phyloP scores from a whole-genome alignment of 2,113 vertebrate genomes.

The Chroicocephalus ridibundus region DNA sequence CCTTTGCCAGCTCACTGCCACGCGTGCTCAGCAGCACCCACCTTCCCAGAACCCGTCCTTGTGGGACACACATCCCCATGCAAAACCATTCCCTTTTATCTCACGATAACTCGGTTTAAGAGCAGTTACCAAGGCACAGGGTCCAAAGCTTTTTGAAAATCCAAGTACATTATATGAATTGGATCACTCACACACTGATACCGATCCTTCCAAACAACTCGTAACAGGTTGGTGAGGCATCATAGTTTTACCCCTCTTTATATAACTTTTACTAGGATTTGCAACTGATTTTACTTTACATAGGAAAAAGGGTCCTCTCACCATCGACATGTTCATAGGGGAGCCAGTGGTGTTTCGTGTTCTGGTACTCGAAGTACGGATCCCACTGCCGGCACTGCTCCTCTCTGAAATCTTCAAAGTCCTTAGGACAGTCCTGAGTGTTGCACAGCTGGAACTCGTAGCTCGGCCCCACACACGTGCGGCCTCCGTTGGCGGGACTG shows the following conservation, averaged over 20 bases:
- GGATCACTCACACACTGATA: neutral
- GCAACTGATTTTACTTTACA: neutral
- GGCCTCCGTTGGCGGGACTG: constrained; percentile 92
- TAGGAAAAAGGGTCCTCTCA: constrained; percentile 62
- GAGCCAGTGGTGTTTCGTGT: constrained; percentile 91
- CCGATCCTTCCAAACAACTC: neutral
- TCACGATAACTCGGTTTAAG: neutral
- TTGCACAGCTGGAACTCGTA: constrained; percentile 95
- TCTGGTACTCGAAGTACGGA: constrained; percentile 85
- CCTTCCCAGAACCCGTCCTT: neutral
- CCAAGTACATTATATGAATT: neutral
- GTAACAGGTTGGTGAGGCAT: neutral
- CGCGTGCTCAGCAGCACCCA: neutral
- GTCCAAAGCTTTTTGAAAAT: neutral
- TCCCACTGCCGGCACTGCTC: constrained; percentile 90
- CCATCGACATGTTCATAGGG: constrained; percentile 92
- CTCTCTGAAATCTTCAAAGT: constrained; percentile 87
- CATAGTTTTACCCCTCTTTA: neutral
- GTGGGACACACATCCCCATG: too few species aligned
- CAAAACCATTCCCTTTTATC: neutral
- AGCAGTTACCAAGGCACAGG: neutral
- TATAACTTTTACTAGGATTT: neutral
- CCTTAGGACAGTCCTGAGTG: constrained; percentile 84
- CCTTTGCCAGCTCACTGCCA: neutral
- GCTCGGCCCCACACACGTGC: constrained; percentile 83